A percentile compares a stretch with the other conserved stretches of the same genome.
phyloP scores from a whole-genome alignment of 2,888 invertebrate genomes.

The Agrypnus murinus region DNA sequence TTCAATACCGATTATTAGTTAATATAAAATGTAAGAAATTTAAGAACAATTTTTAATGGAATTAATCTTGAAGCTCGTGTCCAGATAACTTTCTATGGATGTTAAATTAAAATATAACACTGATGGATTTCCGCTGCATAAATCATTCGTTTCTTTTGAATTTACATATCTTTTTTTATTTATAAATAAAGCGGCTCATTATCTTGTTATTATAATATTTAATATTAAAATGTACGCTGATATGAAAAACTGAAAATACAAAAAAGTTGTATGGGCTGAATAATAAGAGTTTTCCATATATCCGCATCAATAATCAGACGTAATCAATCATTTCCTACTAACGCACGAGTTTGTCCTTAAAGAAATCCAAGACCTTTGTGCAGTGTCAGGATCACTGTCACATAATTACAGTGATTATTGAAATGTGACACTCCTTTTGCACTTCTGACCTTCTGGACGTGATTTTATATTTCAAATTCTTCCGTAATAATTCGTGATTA shows the following conservation, averaged over 20 bases:
- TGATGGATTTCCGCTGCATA: constrained; percentile 35
- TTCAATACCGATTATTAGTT: constrained; percentile 7
- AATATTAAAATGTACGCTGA: too few relatives aligned
- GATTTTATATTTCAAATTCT: constrained; percentile 50
- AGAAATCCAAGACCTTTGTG: constrained; percentile 53
- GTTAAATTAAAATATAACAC: constrained; percentile 30
- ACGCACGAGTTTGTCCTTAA: constrained; percentile 56
- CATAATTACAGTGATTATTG: constrained; percentile 55
- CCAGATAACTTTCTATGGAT: not conserved
- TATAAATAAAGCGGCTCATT: not conserved
- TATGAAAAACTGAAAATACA: too few relatives aligned
- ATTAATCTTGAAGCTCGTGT: constrained; percentile 3
- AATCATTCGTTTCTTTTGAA: constrained; percentile 14
- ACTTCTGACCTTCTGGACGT: constrained; percentile 55
- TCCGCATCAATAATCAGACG: constrained; percentile 24
- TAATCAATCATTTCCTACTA: constrained; percentile 51
- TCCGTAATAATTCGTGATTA: constrained; percentile 49
- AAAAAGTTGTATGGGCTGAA: constrained; percentile 10
- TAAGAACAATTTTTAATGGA: constrained; percentile 2
- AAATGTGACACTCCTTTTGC: constrained; percentile 57
- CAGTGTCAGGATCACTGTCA: constrained; percentile 57
- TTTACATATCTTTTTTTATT: constrained; percentile 21
- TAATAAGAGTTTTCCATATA: constrained; percentile 12
- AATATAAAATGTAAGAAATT: constrained; percentile 8
- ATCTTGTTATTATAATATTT: not conserved